Evolutionary conservation across 2,797 vertebrate species (phyloP), one percentile per base, ranked within the genome.

Genomic region (Ctenopoma kingsleyae): DNA sequence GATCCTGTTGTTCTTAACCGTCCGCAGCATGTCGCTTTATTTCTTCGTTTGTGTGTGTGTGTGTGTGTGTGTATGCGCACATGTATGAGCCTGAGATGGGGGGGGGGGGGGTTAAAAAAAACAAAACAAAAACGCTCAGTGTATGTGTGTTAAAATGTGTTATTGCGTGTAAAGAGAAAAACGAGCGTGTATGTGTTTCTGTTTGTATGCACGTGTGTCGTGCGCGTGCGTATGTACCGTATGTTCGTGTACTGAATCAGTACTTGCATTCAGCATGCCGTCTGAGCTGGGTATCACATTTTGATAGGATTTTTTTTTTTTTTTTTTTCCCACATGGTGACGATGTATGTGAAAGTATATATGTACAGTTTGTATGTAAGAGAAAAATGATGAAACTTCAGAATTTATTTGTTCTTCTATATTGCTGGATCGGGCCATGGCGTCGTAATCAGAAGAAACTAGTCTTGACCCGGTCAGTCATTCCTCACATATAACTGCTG

Each of bases 241-340:
- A 74, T 87, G 89, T 92, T 74, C 50, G 78, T 91, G 92, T 94
- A 93, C 93, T 94, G 93, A 93, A 94, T 94, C 92, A 94, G 93
- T 94, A 94, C 93, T 93, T 92, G 78, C 86, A 85, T 90, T 91
- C 83, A 91, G 94, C 93, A 94, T 94, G 93, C 89, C 71, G 90
- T 93, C 82, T 82, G 87, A 92, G 90, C 91, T 92, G 90, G 81
- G 83, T 92, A 87, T 92, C 82, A 87, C 85, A 91, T 87, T 90
- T 88, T 83, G 83, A 80, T 87, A 72, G 80, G 83, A 78, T 72
- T 80, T 65, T 70, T 64, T 43, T 27, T 48, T 64, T 43, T 27
- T 48, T 72, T 78, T 25, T 25, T 72, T 78, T 83, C 80, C 62
- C 83, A 90, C 85, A 89, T 87, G 80, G 84, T 88, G 78, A 89